phyloP scores from a whole-genome alignment of 37 sponge, comb jelly and placozoan species.

The Halichondria panicea region DNA sequence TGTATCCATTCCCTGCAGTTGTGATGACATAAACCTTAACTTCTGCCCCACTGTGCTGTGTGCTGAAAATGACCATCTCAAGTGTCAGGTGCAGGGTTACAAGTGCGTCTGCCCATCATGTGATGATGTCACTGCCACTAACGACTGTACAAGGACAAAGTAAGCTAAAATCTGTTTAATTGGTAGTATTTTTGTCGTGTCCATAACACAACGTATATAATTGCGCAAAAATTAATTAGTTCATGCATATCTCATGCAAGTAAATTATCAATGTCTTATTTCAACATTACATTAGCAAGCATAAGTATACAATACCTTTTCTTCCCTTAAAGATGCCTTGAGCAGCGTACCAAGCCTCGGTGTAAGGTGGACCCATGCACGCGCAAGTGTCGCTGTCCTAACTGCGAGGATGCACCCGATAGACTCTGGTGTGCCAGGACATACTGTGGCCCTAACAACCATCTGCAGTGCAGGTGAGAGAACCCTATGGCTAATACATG shows the following conservation, averaged over 20 bases:
- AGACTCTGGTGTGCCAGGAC: background rate
- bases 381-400: constrained; percentile 3
- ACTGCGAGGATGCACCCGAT: background rate
- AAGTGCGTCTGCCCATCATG: constrained; percentile 10
- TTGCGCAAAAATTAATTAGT: too few species aligned
- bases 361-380: background rate
- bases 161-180: too few species aligned
- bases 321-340: background rate
- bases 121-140: background rate
- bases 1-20: background rate
- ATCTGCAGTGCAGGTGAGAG: constrained; percentile 4
- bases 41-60: background rate
- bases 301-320: too few species aligned
- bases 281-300: too few species aligned
- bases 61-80: background rate
- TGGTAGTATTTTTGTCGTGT: too few species aligned
- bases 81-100: background rate
- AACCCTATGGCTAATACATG: too few species aligned
- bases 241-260: too few species aligned
- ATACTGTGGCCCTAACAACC: constrained; percentile 14
- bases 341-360: constrained; percentile 5
- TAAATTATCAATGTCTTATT: too few species aligned
- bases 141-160: constrained; percentile 3
- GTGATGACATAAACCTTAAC: background rate
- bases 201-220: too few species aligned